phyloP scores from a whole-genome alignment of 2,797 vertebrate genomes.

The Spea hammondii region DNA sequence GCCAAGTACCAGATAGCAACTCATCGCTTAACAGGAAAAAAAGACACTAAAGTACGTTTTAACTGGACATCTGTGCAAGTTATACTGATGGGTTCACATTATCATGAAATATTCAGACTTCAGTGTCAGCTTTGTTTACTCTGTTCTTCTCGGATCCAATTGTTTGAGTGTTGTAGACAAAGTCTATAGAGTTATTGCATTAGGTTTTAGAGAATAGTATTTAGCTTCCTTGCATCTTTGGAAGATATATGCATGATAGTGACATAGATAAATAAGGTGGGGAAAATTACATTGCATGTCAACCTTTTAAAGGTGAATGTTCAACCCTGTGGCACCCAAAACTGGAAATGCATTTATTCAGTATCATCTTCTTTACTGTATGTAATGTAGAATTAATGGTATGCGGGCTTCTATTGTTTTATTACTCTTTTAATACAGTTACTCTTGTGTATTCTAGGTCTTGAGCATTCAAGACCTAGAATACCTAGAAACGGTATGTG shows the following conservation, averaged over 20 bases:
- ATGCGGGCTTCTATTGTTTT: background rate
- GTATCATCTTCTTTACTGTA: background rate
- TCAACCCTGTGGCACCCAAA: background rate
- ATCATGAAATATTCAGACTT: conserved; percentile 52
- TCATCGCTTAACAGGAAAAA: conserved; percentile 49
- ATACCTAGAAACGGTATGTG: background rate
- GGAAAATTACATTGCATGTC: background rate
- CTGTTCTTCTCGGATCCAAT: conserved; percentile 30
- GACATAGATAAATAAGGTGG: background rate
- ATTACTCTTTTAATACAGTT: conserved; percentile 1
- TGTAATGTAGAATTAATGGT: background rate
- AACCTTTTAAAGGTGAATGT: background rate
- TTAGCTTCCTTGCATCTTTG: background rate
- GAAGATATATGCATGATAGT: background rate
- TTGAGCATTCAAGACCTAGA: conserved; percentile 2
- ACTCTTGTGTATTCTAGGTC: no score
- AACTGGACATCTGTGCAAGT: conserved; percentile 48
- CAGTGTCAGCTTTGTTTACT: conserved; percentile 49
- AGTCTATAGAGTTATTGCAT: conserved; percentile 19
- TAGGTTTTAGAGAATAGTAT: conserved; percentile 5
- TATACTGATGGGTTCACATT: conserved; percentile 49
- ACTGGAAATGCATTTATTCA: background rate
- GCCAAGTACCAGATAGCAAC: conserved; percentile 41
- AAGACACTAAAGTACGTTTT: conserved; percentile 39
- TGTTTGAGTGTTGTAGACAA: conserved; percentile 23